A percentile compares a stretch with the other conserved stretches of the same genome.
Conservation (phyloP, 2,113 vertebrate genomes). For the Muscicapa adusta region DNA sequence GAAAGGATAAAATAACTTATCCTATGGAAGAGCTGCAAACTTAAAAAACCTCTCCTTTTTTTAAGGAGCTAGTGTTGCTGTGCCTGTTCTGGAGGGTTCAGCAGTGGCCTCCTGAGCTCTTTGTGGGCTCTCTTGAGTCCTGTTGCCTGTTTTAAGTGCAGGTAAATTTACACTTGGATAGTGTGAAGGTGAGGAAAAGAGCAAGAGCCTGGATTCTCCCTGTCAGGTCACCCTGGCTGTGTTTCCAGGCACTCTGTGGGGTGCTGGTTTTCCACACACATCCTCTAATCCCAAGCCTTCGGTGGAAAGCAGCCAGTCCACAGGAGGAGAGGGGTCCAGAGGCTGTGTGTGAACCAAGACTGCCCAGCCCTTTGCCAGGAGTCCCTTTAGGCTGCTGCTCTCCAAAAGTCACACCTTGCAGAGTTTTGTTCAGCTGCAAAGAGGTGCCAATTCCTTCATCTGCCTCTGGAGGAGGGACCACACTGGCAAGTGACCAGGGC, state of each 20-base stretch:
- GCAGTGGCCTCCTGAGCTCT: background rate
- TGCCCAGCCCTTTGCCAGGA: slow-evolving; percentile 3
- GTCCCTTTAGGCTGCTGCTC: background rate
- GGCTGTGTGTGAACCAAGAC: background rate
- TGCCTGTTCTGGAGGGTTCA: background rate
- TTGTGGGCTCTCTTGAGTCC: background rate
- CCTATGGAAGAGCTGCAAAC: background rate
- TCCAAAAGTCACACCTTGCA: slow-evolving; percentile 6
- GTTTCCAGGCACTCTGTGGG: background rate
- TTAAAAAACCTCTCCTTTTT: background rate
- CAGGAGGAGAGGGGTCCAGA: background rate
- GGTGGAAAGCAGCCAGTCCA: background rate
- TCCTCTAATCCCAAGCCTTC: background rate
- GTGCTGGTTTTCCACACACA: background rate
- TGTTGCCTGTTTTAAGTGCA: background rate
- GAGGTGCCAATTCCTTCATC: background rate
- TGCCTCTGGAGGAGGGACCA: background rate
- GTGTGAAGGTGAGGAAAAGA: background rate
- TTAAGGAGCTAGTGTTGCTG: background rate
- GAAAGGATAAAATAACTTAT: background rate
- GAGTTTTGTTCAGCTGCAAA: background rate
- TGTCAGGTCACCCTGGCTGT: background rate
- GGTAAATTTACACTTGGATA: background rate
- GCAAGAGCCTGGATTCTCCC: background rate
- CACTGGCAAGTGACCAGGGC: background rate